Evolutionary conservation across 2,113 vertebrate genomes (phyloP).

Genomic region (Cyprinodon tularosa): DNA sequence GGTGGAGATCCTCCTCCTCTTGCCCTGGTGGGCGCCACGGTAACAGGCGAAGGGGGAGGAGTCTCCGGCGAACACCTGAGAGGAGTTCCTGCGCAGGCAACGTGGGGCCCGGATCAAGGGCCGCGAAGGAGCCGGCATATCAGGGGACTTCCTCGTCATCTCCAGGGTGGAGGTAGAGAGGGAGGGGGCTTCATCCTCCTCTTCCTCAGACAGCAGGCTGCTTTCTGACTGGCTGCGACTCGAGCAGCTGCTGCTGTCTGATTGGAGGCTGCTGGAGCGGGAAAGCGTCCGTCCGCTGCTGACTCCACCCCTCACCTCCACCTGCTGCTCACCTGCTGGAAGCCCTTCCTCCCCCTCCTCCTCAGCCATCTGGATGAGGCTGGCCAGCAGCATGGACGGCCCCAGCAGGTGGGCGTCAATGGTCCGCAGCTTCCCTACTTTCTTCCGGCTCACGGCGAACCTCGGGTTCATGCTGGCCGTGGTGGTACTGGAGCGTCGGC

Average conservation of each 20-base stretch:
- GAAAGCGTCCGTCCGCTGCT: conserved; percentile 32
- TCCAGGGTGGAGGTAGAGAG: not conserved
- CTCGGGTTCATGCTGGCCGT: conserved; percentile 83
- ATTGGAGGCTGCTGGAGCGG: conserved; percentile 60
- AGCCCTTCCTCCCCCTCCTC: conserved; percentile 68
- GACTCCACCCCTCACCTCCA: conserved; percentile 58
- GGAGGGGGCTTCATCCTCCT: conserved; percentile 40
- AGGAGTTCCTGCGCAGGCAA: conserved; percentile 83
- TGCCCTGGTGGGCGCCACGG: conserved; percentile 78
- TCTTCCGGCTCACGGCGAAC: conserved; percentile 76
- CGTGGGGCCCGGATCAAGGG: conserved; percentile 75
- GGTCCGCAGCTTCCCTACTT: conserved; percentile 48
- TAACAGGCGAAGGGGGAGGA: conserved; percentile 26
- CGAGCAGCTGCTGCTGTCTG: conserved; percentile 43
- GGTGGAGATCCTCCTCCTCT: conserved; percentile 69
- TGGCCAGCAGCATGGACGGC: conserved; percentile 81
- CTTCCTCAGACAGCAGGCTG: conserved; percentile 47
- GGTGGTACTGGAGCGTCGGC: conserved; percentile 87
- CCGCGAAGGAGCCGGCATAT: not conserved
- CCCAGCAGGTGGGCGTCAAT: conserved; percentile 81
- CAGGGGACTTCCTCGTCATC: conserved; percentile 11
- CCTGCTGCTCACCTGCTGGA: conserved; percentile 42
- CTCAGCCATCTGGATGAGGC: conserved; percentile 79
- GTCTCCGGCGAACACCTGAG: conserved; percentile 73
- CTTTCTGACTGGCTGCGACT: conserved; percentile 60